Evolutionary conservation across 2,113 vertebrate genomes (phyloP).

Genomic region (Dasypus novemcinctus): DNA sequence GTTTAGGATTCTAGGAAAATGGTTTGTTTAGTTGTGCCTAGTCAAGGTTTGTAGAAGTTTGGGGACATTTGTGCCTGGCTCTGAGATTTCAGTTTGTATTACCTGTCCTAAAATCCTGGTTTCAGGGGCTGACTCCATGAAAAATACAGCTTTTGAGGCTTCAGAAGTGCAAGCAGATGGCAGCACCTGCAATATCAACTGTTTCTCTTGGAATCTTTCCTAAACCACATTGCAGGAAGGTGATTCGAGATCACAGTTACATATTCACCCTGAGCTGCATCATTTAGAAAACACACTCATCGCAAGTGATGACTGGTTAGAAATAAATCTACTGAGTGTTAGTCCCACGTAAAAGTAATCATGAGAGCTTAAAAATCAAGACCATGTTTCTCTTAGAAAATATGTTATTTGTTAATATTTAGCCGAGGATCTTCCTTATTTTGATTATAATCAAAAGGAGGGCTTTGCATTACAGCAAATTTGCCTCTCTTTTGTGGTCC

Average conservation of each 20-base stretch:
- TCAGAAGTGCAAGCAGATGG: neutral
- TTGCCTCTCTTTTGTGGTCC: neutral
- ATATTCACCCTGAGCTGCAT: neutral
- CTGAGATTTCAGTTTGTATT: neutral
- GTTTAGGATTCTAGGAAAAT: constrained; percentile 19
- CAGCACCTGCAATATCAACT: neutral
- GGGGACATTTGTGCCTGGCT: neutral
- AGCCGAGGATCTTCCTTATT: neutral
- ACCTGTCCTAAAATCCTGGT: neutral
- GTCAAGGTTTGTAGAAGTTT: neutral
- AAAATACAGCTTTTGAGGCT: neutral
- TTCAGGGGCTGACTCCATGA: neutral
- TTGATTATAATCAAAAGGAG: constrained; percentile 21
- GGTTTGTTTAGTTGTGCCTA: neutral
- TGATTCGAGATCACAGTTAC: constrained; percentile 1
- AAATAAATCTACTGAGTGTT: neutral
- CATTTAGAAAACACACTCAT: constrained; percentile 40
- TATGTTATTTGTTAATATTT: neutral
- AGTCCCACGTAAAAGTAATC: neutral
- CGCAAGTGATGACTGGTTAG: neutral
- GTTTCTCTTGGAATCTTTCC: neutral
- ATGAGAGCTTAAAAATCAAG: constrained; percentile 39
- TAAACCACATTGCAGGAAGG: neutral
- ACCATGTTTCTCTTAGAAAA: constrained; percentile 36
- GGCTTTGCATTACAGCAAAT: neutral